Base-by-base conservation (phyloP, 2,113 vertebrate species). In the Corythoichthys intestinalis region DNA sequence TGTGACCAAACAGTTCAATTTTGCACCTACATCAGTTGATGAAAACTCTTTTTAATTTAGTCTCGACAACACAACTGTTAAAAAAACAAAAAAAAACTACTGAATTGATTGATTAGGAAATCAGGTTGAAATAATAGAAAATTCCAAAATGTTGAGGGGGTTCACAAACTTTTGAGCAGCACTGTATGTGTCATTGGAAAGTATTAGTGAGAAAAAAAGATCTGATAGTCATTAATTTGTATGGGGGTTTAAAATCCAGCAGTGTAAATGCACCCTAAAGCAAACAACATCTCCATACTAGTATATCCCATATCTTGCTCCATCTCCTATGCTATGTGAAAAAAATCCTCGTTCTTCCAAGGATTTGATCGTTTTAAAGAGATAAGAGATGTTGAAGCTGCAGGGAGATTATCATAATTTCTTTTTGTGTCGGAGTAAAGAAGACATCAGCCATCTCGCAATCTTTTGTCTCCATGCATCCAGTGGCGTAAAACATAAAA, bases 321-420 rank as follows among this genome's bases (percentile, higher is more conserved):
- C 20, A 63, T 63, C 44, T 63, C 28, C n/a, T 47, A 20, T 5
- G 2, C n/a, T 2, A 28, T 10, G 7, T 63, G 61, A 34, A 63
- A 63, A 46, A 4, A 47, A 47, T 34, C 61, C 20, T 20, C 5
- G 20, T 34, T 34, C 61, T 48, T 63, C 20, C n/a, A 28, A 28
- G 61, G 44, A 63, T 63, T 47, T 47, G 61, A 63, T 63, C 20
- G 44, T 34, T 63, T 34, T 47, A 13, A 47, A 44, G 34, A 46
- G 41, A 63, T 63, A 63, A 63, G 41, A 38, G 20, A 46, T 4
- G 39, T n/a, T 15, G 2, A 17, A 13, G 44, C 44, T 47, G 44
- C 7, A 5, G 46, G n/a, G 61, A 47, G 44, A 63, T 63, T 47
- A 63, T 41, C 20, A 47, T 63, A 63, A 63, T 47, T 63, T 41